phyloP scores from a whole-genome alignment of 1,140 invertebrate species.

The Caligus rogercresseyi region DNA sequence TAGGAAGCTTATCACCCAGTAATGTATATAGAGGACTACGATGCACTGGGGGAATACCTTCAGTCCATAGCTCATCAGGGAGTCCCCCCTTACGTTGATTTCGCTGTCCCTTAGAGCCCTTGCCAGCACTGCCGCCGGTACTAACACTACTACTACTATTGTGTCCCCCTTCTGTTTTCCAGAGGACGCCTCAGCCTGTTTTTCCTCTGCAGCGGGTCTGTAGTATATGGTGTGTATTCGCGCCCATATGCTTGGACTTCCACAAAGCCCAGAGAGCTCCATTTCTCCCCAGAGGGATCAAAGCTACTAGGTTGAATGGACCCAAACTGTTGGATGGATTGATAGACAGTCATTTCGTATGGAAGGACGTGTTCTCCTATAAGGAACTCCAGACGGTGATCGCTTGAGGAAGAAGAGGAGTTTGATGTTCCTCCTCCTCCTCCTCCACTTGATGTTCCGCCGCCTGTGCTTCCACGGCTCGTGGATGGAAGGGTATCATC shows the following conservation, averaged over 20 bases:
- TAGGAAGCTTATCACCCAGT: conserved; percentile 17
- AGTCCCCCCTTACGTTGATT: conserved; percentile 15
- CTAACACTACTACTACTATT: conserved; percentile 39
- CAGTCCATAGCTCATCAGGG: conserved; percentile 53
- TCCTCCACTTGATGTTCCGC: conserved; percentile 2
- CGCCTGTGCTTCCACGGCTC: background rate
- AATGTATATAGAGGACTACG: conserved; percentile 18
- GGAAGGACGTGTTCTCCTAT: conserved; percentile 84
- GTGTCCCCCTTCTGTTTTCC: background rate
- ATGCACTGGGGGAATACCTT: conserved; percentile 47
- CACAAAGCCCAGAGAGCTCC: conserved; percentile 27
- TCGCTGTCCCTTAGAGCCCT: conserved; percentile 15
- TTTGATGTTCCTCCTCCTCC: conserved; percentile 67
- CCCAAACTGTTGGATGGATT: conserved; percentile 86
- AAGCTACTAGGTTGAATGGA: conserved; percentile 16
- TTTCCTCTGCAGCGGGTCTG: conserved; percentile 28
- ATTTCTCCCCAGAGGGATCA: background rate
- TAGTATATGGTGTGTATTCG: conserved; percentile 95
- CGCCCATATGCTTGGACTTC: conserved; percentile 73
- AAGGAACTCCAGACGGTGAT: conserved; percentile 85
- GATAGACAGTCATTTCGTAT: conserved; percentile 98
- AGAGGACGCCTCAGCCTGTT: background rate
- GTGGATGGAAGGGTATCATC: conserved; percentile 13
- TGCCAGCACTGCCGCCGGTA: conserved; percentile 41
- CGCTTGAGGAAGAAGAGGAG: conserved; percentile 44